phyloP scores from a whole-genome alignment of 1,140 invertebrate species.

The Polypedilum pembai region DNA sequence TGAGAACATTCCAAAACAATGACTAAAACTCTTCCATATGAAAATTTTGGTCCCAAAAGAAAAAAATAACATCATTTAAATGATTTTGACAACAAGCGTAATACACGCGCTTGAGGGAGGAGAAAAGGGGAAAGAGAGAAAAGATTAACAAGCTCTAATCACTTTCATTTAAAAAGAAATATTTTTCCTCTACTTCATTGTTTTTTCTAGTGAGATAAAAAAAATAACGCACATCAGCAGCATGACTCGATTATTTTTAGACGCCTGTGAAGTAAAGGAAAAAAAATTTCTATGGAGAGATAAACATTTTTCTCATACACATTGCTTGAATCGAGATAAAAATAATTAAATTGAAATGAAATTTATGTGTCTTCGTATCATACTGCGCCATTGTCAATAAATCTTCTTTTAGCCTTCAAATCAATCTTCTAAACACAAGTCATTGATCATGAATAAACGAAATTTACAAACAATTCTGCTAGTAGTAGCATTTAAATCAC shows the following conservation, averaged over 20 bases:
- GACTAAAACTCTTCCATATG: not conserved
- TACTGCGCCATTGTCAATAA: not conserved
- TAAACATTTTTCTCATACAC: not conserved
- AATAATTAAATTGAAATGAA: not conserved
- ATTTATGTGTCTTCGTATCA: no score
- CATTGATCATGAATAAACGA: not conserved
- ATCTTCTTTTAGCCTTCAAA: not conserved
- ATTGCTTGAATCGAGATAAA: not conserved
- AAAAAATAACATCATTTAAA: not conserved
- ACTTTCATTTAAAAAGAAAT: not conserved
- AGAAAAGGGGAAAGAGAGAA: not conserved
- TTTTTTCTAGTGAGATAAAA: not conserved
- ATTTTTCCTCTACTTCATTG: not conserved
- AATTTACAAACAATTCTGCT: not conserved
- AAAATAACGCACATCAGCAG: not conserved
- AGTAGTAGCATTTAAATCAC: conserved; percentile 4
- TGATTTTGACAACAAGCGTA: conserved; percentile 15
- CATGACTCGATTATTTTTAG: conserved; percentile 4
- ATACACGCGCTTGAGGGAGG: not conserved
- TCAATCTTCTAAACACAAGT: not conserved
- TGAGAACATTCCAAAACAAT: no score
- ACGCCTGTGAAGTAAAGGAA: not conserved
- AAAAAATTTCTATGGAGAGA: conserved; percentile 5
- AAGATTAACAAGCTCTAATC: not conserved
- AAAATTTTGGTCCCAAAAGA: not conserved